Conservation (phyloP, 2,113 vertebrate species). For the Apteryx mantelli region DNA sequence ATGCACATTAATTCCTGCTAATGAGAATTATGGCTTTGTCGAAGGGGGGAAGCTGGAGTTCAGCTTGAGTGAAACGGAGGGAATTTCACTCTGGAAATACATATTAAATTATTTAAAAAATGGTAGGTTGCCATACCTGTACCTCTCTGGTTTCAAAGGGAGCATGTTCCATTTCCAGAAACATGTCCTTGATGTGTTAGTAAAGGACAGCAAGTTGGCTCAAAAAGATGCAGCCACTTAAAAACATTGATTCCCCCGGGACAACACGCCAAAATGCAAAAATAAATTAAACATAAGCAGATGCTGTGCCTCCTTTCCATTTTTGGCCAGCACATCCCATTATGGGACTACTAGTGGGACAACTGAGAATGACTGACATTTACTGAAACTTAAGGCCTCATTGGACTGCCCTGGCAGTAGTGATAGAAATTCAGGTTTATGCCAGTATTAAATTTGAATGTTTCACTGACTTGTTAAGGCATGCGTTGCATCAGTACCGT, state of each 20-base stretch:
- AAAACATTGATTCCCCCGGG: slow-evolving; percentile 67
- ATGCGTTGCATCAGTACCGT: slow-evolving; percentile 10
- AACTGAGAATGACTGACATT: slow-evolving; percentile 65
- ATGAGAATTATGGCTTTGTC: not conserved
- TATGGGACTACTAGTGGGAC: slow-evolving; percentile 60
- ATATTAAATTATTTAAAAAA: slow-evolving; percentile 8
- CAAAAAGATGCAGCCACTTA: slow-evolving; percentile 67
- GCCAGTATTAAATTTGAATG: slow-evolving; percentile 51
- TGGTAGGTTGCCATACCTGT: not conserved
- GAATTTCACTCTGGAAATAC: slow-evolving; percentile 18
- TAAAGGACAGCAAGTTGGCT: slow-evolving; percentile 67
- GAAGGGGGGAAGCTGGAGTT: not conserved
- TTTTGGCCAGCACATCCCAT: slow-evolving; percentile 60
- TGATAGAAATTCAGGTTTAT: slow-evolving; percentile 54
- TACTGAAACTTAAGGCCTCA: slow-evolving; percentile 57
- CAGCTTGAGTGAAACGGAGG: slow-evolving; percentile 19
- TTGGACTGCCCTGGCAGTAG: slow-evolving; percentile 61
- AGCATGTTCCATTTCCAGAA: slow-evolving; percentile 35
- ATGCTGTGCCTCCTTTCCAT: slow-evolving; percentile 66
- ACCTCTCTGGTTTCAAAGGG: not conserved
- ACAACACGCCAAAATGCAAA: slow-evolving; percentile 65
- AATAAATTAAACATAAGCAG: slow-evolving; percentile 74
- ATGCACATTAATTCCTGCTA: not conserved
- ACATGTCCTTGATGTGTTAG: slow-evolving; percentile 61
- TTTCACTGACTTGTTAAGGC: slow-evolving; percentile 11